These are phyloP conservation scores for Drosophila punjabiensis DNA, from an alignment of 1,140 invertebrate species.

Conservation along the genomic window DNA sequence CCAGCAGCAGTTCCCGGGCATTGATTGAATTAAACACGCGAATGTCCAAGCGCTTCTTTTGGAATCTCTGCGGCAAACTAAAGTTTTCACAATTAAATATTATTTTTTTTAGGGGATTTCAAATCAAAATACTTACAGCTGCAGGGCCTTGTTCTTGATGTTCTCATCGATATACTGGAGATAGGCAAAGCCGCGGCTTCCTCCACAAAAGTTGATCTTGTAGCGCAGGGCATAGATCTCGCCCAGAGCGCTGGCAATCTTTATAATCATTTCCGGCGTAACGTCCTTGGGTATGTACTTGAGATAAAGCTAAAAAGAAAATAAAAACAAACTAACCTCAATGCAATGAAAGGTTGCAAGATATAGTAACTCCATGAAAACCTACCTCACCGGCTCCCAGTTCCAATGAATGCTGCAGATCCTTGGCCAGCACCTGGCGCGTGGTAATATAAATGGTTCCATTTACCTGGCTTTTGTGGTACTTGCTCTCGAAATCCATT, in stretches of 20 bases:
- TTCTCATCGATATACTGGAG: constrained; percentile 55
- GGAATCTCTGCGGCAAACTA: constrained; percentile 34
- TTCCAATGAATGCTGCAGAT: constrained; percentile 1
- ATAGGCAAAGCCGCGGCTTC: constrained; percentile 59
- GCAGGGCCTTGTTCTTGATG: constrained; percentile 13
- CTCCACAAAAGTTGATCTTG: constrained; percentile 48
- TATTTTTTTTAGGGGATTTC: background rate
- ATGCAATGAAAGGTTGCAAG: background rate
- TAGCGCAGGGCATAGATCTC: constrained; percentile 59
- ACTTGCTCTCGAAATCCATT: constrained; percentile 35
- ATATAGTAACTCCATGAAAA: too few species aligned
- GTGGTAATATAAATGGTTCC: constrained; percentile 54
- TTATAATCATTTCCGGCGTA: constrained; percentile 27
- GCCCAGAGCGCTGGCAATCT: constrained; percentile 40
- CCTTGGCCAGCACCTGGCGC: background rate
- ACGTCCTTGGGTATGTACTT: background rate
- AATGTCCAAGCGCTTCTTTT: background rate
- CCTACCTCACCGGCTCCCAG: constrained; percentile 57
- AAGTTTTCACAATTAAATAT: background rate
- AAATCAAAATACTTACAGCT: constrained; percentile 7
- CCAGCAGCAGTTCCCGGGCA: constrained; percentile 20
- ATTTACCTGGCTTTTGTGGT: constrained; percentile 38
- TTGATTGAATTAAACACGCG: constrained; percentile 40
- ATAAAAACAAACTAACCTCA: background rate
- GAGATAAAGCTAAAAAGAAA: constrained; percentile 45